Evolutionary conservation across 2,888 invertebrate genomes (phyloP).

Genomic region (Ophion ellenae): DNA sequence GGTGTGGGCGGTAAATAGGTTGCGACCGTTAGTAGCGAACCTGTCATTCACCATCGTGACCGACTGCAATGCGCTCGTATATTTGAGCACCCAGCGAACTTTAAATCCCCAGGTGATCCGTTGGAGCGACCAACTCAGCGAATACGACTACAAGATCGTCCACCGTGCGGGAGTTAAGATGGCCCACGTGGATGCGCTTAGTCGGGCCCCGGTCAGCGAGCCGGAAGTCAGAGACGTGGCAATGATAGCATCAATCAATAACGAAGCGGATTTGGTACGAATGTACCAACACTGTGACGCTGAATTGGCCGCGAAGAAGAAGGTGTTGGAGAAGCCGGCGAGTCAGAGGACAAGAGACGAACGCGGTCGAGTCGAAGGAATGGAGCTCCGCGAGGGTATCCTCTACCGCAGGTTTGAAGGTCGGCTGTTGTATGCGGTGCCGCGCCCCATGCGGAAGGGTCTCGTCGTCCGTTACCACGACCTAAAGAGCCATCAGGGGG

Average conservation of each 20-base stretch:
- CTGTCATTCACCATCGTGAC: not conserved
- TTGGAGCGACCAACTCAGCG: not conserved
- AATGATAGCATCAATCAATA: not conserved
- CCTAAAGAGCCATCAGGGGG: slow-evolving; percentile 60
- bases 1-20: too few species aligned
- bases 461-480: slow-evolving; percentile 49
- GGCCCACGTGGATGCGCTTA: not conserved
- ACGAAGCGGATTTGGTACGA: not conserved
- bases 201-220: not conserved
- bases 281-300: not conserved
- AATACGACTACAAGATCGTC: not conserved
- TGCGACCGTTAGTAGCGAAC: not conserved
- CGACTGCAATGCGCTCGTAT: not conserved
- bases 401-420: not conserved
- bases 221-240: not conserved
- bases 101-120: not conserved
- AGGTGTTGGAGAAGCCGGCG: not conserved
- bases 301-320: too few species aligned
- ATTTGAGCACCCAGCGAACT: not conserved
- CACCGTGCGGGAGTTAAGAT: not conserved
- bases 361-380: not conserved
- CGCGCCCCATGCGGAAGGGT: slow-evolving; percentile 46
- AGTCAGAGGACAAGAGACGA: not conserved
- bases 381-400: not conserved
- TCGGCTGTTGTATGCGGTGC: slow-evolving; percentile 31